Evolutionary conservation across 2,113 vertebrate species (phyloP).

Genomic region (Apaloderma vittatum): DNA sequence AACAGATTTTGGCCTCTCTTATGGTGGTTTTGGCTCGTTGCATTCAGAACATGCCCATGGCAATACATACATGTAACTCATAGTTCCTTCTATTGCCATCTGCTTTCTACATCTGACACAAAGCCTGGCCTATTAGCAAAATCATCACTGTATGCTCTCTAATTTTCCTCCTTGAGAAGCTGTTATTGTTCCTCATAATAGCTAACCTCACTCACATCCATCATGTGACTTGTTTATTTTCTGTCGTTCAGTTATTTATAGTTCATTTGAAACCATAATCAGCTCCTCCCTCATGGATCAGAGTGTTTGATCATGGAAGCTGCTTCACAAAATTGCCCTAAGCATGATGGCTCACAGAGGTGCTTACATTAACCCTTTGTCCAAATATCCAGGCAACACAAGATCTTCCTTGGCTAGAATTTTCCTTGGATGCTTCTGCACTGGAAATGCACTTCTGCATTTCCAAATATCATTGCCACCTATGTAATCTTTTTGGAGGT

Average conservation of each 20-base stretch:
- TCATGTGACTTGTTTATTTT: conserved; percentile 43
- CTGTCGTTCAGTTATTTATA: conserved; percentile 58
- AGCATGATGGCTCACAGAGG: neutral
- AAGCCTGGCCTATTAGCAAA: neutral
- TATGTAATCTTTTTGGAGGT: neutral
- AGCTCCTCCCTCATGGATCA: conserved; percentile 26
- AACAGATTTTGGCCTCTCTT: conserved; percentile 16
- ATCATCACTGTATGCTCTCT: neutral
- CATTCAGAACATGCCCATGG: neutral
- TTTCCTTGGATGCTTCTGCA: neutral
- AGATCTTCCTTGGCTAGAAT: neutral
- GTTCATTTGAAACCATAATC: conserved; percentile 40
- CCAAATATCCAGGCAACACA: neutral
- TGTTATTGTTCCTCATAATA: neutral
- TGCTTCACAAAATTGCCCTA: conserved; percentile 27
- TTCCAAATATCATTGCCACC: neutral
- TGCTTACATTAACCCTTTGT: neutral
- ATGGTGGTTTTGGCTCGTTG: neutral
- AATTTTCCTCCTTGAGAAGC: neutral
- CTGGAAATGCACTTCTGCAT: neutral
- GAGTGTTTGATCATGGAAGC: conserved; percentile 26
- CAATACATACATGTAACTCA: neutral
- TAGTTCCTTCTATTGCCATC: conserved; percentile 11
- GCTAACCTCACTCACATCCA: neutral
- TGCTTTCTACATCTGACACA: conserved; percentile 26